Conservation (phyloP, 2,113 vertebrate genomes). For the Austrofundulus limnaeus region DNA sequence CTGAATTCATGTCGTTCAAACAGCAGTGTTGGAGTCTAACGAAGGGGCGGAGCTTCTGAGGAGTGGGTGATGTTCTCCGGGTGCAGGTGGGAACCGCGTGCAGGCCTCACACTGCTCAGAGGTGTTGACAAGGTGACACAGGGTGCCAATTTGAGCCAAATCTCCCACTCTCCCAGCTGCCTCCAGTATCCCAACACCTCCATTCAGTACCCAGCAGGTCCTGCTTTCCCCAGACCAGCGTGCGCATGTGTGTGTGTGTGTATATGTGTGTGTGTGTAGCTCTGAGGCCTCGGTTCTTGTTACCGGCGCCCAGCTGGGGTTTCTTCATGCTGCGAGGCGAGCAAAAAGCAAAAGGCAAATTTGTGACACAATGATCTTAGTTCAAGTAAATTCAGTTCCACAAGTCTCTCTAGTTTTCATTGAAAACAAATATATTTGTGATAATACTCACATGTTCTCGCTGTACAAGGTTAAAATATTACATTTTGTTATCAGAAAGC, state of each 20-base stretch:
- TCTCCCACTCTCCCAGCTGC: constrained; percentile 25
- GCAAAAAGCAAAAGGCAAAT: constrained; percentile 44
- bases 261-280: constrained; percentile 40
- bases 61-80: constrained; percentile 16
- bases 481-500: too few relatives aligned
- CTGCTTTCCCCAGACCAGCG: constrained; percentile 19
- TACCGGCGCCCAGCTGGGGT: constrained; percentile 57
- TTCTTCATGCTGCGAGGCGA: constrained; percentile 50
- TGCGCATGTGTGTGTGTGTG: too few relatives aligned
- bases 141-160: constrained; percentile 64
- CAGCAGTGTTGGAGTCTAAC: constrained; percentile 21
- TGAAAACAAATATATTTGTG: constrained; percentile 16
- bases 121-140: constrained; percentile 65
- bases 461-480: too few relatives aligned
- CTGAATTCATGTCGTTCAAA: not conserved
- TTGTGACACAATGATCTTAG: constrained; percentile 39
- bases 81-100: constrained; percentile 18
- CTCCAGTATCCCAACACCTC: constrained; percentile 38
- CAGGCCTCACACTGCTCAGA: constrained; percentile 9
- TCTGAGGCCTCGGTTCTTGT: constrained; percentile 54
- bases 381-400: constrained; percentile 51
- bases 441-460: too few relatives aligned
- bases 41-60: constrained; percentile 19
- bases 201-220: constrained; percentile 50
- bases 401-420: not conserved